These are phyloP conservation scores for Metellina segmentata DNA, from an alignment of 2,888 invertebrate species.

Conservation along the genomic window DNA sequence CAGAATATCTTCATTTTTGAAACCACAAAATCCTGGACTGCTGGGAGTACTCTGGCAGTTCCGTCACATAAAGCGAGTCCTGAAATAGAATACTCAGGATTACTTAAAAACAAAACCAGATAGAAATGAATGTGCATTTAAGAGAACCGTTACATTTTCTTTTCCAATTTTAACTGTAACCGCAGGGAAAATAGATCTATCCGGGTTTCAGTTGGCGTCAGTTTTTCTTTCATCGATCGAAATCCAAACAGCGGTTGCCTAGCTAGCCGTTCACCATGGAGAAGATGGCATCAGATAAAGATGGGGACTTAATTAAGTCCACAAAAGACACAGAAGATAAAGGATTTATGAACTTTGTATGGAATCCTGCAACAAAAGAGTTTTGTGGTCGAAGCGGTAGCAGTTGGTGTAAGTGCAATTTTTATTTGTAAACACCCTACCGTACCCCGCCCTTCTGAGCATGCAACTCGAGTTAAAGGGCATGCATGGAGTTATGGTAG, in stretches of 20 bases:
- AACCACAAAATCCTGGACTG: no score
- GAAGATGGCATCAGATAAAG: constrained; percentile 66
- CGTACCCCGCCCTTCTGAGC: constrained; percentile 65
- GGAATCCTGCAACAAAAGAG: constrained; percentile 95
- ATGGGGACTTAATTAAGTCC: constrained; percentile 34
- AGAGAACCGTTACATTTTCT: neutral
- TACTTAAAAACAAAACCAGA: neutral
- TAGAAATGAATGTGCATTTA: neutral
- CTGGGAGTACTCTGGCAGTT: no score
- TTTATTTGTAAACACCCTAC: constrained; percentile 22
- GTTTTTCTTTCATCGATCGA: constrained; percentile 52
- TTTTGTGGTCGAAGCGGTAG: constrained; percentile 94
- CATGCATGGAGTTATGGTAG: neutral
- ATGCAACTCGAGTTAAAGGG: constrained; percentile 39
- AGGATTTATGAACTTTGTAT: constrained; percentile 90
- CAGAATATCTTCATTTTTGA: no score
- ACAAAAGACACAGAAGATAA: constrained; percentile 79
- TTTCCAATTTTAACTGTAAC: constrained; percentile 35
- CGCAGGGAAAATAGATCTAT: constrained; percentile 28
- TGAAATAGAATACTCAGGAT: no score
- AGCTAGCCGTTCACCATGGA: constrained; percentile 39
- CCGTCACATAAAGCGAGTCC: no score
- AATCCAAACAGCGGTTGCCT: constrained; percentile 35
- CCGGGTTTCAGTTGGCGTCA: constrained; percentile 68
- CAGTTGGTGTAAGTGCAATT: constrained; percentile 93